Conservation (phyloP, 2,888 invertebrate genomes). For the Pyrgus malvae region DNA sequence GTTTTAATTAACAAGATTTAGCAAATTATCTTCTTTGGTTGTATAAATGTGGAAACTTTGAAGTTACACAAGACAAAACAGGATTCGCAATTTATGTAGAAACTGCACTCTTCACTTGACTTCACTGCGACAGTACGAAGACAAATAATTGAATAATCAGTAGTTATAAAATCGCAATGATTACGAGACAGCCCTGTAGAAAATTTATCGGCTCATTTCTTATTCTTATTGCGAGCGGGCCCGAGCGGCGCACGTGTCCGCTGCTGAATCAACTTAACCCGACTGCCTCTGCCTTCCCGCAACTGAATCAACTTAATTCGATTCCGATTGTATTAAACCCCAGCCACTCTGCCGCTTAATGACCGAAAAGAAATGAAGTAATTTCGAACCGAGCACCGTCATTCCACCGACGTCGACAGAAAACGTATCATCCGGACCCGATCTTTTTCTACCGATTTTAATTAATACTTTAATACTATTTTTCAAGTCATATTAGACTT, state of each 20-base stretch:
- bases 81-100: too few species aligned
- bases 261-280: slow-evolving; percentile 74
- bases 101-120: too few species aligned
- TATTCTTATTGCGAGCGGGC: slow-evolving; percentile 60
- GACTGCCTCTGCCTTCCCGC: slow-evolving; percentile 50
- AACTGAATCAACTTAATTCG: slow-evolving; percentile 78
- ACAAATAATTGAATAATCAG: not conserved
- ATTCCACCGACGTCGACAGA: slow-evolving; percentile 21
- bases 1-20: not conserved
- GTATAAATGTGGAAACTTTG: too few species aligned
- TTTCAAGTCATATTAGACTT: slow-evolving; percentile 14
- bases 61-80: too few species aligned
- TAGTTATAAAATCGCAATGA: slow-evolving; percentile 35
- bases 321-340: slow-evolving; percentile 77
- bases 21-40: too few species aligned
- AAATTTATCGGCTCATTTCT: slow-evolving; percentile 55
- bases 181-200: slow-evolving; percentile 41
- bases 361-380: slow-evolving; percentile 54
- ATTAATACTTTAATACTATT: too few species aligned
- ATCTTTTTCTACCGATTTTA: too few species aligned
- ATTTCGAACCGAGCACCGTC: slow-evolving; percentile 18
- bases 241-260: slow-evolving; percentile 53
- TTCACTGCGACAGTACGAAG: too few species aligned
- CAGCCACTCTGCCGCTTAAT: slow-evolving; percentile 69
- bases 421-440: slow-evolving; percentile 2